These are phyloP conservation scores for Chionis minor DNA, from an alignment of 2,113 vertebrate genomes.

Conservation along the genomic window DNA sequence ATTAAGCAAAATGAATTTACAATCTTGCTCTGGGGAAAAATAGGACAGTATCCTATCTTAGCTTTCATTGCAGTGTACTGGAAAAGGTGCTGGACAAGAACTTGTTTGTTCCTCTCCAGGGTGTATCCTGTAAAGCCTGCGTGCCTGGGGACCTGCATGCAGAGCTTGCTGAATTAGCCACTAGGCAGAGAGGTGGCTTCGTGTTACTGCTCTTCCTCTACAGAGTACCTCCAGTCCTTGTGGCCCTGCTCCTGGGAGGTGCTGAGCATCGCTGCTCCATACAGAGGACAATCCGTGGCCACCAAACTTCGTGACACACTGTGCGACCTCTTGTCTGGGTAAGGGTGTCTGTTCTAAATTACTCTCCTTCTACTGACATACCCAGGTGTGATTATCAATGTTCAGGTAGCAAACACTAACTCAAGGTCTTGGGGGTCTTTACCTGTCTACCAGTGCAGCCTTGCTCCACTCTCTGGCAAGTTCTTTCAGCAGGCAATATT, in stretches of 20 bases:
- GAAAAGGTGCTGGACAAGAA: background rate
- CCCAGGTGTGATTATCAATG: accelerated
- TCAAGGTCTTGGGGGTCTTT: background rate
- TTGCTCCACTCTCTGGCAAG: background rate
- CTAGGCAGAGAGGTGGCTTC: accelerated
- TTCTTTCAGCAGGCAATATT: background rate
- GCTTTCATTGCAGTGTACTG: background rate
- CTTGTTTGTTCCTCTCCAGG: background rate
- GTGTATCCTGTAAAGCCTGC: background rate
- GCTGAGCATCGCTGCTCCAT: background rate
- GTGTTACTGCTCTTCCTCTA: background rate
- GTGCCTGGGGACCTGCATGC: background rate
- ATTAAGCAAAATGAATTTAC: background rate
- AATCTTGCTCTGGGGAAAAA: background rate
- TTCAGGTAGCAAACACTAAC: background rate
- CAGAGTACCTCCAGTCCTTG: background rate
- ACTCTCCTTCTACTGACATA: background rate
- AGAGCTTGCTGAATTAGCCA: background rate
- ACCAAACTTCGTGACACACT: background rate
- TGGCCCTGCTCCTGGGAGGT: background rate
- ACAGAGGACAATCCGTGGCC: background rate
- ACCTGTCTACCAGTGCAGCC: background rate
- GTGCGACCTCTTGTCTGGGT: background rate
- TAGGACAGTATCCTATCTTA: background rate
- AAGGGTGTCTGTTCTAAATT: background rate